Percentiles rank a stretch among this genome's conserved stretches.
Evolutionary conservation across 2,113 vertebrate species (phyloP).

Genomic region (Callaeas wilsoni): DNA sequence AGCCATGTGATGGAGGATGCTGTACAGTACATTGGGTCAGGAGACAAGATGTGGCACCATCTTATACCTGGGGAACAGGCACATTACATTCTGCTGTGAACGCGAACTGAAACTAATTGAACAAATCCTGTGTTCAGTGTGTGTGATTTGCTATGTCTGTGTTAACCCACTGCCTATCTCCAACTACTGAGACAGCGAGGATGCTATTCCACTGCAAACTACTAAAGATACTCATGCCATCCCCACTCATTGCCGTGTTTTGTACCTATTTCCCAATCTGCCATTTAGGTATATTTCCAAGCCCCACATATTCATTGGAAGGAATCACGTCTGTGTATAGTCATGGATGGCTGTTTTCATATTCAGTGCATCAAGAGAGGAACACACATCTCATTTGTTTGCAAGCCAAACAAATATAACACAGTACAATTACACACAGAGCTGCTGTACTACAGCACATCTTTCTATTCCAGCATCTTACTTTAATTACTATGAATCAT

Average conservation of each 20-base stretch:
- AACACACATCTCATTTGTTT: background rate
- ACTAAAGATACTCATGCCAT: background rate
- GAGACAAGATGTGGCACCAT: background rate
- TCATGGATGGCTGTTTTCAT: background rate
- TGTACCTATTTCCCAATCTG: background rate
- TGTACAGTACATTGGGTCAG: conserved; percentile 35
- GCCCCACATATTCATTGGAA: background rate
- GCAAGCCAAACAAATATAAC: background rate
- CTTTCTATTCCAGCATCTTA: background rate
- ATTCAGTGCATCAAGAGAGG: background rate
- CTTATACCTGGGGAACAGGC: background rate
- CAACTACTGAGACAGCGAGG: background rate
- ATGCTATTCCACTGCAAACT: background rate
- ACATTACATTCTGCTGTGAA: background rate
- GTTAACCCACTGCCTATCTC: background rate
- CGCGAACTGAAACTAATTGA: background rate
- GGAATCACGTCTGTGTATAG: background rate
- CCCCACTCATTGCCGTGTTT: background rate
- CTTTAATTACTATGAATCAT: background rate
- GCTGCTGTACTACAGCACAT: background rate
- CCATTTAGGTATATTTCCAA: background rate
- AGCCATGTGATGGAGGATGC: background rate
- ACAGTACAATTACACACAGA: background rate
- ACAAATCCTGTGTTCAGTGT: background rate
- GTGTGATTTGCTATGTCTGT: background rate